Conservation (phyloP, 2,797 vertebrate genomes). For the Anisognathus igniventris region DNA sequence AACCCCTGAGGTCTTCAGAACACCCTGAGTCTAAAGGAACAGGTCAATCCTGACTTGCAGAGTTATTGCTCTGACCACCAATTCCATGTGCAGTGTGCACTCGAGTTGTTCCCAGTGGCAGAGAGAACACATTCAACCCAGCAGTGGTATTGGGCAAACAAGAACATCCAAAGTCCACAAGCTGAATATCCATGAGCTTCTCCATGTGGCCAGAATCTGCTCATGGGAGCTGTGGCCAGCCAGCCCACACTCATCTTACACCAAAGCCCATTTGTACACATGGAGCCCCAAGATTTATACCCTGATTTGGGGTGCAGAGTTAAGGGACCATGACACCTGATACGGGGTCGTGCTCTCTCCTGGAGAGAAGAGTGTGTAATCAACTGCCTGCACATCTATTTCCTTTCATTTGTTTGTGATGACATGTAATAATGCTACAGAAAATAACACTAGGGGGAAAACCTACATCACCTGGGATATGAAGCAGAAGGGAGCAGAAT, state of each 20-base stretch:
- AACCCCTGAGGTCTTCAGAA: neutral
- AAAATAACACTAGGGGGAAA: neutral
- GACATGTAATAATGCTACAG: neutral
- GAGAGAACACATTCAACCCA: neutral
- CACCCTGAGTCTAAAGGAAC: neutral
- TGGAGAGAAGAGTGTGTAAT: accelerated
- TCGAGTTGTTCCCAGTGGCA: neutral
- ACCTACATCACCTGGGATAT: neutral
- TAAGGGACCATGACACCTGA: neutral
- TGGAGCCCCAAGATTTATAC: neutral
- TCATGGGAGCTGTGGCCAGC: neutral
- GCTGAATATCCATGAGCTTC: neutral
- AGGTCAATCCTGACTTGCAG: neutral
- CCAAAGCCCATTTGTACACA: neutral
- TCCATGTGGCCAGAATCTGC: neutral
- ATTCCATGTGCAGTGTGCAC: neutral
- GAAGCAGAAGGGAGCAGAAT: neutral
- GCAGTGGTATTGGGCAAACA: neutral
- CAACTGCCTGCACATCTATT: neutral
- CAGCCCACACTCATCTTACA: neutral
- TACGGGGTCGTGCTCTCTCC: accelerated
- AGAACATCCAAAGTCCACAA: neutral
- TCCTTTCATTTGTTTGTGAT: neutral
- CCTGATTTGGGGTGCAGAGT: accelerated
- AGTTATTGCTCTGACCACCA: neutral